phyloP scores from a whole-genome alignment of 92 coral and sea anemone species.

The Umimayanthus chanpuru region DNA sequence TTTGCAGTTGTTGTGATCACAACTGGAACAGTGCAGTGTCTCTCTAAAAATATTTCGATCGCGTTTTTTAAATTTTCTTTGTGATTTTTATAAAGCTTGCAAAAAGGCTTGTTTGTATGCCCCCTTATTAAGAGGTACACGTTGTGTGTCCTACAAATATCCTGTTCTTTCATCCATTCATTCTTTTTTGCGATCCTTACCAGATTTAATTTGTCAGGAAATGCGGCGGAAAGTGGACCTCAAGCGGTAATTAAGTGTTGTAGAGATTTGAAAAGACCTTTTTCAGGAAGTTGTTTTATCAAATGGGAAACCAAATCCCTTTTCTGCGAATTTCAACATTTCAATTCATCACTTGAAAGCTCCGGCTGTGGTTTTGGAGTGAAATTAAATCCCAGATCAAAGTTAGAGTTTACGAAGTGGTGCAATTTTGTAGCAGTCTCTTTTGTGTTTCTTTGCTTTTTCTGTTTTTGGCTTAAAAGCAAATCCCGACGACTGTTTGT shows the following conservation, averaged over 20 bases:
- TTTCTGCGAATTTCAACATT: not conserved
- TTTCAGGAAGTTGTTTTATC: constrained; percentile 22
- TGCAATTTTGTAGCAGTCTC: constrained; percentile 1
- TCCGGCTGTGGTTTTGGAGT: not conserved
- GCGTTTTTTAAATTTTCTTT: not conserved
- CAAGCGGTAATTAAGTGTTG: not conserved
- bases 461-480: constrained; percentile 72
- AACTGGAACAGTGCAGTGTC: not conserved
- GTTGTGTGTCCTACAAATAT: not conserved
- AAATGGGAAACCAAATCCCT: not conserved
- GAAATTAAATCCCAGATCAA: constrained; percentile 3
- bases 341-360: not conserved
- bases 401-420: not conserved
- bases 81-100: not conserved
- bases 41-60: not conserved
- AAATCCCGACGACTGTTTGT: constrained; percentile 53
- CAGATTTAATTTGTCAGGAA: constrained; percentile 23
- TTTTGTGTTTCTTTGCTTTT: constrained; percentile 38
- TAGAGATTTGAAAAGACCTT: not conserved
- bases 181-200: not conserved
- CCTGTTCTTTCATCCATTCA: constrained; percentile 1
- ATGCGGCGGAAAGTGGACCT: constrained; percentile 22
- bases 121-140: not conserved
- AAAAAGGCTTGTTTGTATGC: not conserved
- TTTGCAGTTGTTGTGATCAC: too few relatives aligned